Evolutionary conservation across 2,797 vertebrate species (phyloP).

Genomic region (Rhynchotus rufescens): DNA sequence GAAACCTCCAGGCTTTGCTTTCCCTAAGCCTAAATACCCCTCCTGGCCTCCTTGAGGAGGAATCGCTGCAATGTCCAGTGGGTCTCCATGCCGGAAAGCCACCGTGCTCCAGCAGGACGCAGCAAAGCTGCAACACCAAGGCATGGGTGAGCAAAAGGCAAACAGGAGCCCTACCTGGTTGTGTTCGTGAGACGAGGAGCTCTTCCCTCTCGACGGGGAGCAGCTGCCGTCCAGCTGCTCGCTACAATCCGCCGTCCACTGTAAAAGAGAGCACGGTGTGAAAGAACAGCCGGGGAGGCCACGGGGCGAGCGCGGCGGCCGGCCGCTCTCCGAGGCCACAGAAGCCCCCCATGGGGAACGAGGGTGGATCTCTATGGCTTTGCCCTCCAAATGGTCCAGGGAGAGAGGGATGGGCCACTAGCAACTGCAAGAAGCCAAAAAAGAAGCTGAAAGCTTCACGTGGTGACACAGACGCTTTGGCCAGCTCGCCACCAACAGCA

Average conservation of each 20-base stretch:
- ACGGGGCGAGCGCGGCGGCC: background rate
- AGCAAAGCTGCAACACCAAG: background rate
- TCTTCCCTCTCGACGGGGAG: slow-evolving; percentile 88
- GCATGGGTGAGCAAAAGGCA: background rate
- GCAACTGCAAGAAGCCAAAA: background rate
- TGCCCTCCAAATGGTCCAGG: background rate
- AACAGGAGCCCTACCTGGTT: slow-evolving; percentile 75
- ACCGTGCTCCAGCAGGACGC: background rate
- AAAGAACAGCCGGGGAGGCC: background rate
- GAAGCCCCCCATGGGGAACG: background rate
- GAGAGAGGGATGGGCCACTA: background rate
- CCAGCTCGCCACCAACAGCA: background rate
- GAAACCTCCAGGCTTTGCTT: background rate
- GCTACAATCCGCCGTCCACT: slow-evolving; percentile 92
- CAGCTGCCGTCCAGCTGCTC: slow-evolving; percentile 89
- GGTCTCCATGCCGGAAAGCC: background rate
- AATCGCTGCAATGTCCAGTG: no score
- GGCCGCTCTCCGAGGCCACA: background rate
- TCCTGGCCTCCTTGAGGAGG: background rate
- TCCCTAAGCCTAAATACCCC: background rate
- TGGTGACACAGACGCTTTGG: background rate
- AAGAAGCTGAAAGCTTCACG: background rate
- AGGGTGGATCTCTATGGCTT: slow-evolving; percentile 22
- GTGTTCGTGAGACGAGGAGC: slow-evolving; percentile 75
- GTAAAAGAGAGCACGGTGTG: slow-evolving; percentile 24